Evolutionary conservation across 1,140 invertebrate genomes (phyloP), one percentile per base, ranked within the genome.

Genomic region (Aphis craccivora): DNA sequence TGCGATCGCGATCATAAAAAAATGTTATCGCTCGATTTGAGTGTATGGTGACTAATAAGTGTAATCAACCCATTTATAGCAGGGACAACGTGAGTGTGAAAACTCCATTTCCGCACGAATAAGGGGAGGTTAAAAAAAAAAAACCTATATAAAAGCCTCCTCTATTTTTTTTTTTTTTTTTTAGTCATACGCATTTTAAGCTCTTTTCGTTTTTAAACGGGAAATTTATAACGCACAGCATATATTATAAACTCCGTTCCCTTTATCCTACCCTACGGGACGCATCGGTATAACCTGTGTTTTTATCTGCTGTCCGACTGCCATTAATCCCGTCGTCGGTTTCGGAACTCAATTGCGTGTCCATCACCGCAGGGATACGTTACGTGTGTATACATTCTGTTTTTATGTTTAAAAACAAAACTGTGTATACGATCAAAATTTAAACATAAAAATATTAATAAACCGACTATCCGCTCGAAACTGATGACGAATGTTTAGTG

Each of bases 241-340:
- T 18, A 76, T n/a, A 76, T 76, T n/a, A 76, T 76, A 76, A 14
- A 76, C 60, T n/a, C n/a, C 60, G 2, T 67, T 67, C 30, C 55
- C 9, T 3, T 9, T 22, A 25, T 90, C 55, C 25, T 2, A n/a
- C 20, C 53, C 40, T 30, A 2, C 30, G 5, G 37, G 55, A 76
- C 40, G 45, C 23, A 9, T 43, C 40, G 90, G 30, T 76, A 91
- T 67, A 60, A 90, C 53, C 53, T 90, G 53, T 90, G 89, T 90
- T 90, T 76, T 91, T 91, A 91, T 91, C 90, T 76, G 60, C 23
- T 3, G 20, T 67, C 60, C 40, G 60, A n/a, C 53, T 76, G 55
- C 23, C 60, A 91, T 91, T 91, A 91, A 91, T 91, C 30, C 40
- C 60, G 18, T 90, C 89, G 89, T 90, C 89, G 55, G 90, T 48